These are phyloP conservation scores for Trididemnum miniatum DNA, from an alignment of 23 tunicate genomes.

Conservation along the genomic window DNA sequence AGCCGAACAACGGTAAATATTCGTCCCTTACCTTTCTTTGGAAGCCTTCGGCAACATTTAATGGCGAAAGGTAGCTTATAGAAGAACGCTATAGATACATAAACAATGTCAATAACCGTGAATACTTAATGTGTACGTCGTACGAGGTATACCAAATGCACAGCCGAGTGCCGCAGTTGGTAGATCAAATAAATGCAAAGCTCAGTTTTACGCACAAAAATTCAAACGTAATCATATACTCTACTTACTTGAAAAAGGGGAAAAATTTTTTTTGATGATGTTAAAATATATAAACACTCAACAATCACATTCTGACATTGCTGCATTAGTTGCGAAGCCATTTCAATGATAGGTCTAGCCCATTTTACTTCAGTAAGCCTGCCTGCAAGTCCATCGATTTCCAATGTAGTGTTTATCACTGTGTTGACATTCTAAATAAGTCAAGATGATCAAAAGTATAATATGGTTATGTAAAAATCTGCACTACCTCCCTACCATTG, in stretches of 20 bases:
- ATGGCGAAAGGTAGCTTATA: too few species aligned
- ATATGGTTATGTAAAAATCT: not conserved
- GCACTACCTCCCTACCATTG: constrained; percentile 5
- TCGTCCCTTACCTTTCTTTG: too few species aligned
- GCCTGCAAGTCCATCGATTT: not conserved
- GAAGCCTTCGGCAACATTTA: too few species aligned
- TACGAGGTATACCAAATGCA: too few species aligned
- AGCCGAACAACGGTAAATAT: not conserved
- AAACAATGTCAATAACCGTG: too few species aligned
- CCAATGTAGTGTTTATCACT: constrained; percentile 7
- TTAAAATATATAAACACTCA: not conserved
- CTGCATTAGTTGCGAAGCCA: not conserved
- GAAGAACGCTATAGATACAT: too few species aligned
- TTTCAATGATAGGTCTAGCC: constrained; percentile 8
- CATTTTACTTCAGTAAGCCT: not conserved
- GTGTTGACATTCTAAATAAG: not conserved
- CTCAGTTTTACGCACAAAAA: too few species aligned
- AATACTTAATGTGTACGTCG: too few species aligned
- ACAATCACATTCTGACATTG: not conserved
- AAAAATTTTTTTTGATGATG: not conserved
- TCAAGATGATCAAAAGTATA: not conserved
- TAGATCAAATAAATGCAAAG: too few species aligned
- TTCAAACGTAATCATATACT: too few species aligned
- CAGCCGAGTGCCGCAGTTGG: too few species aligned
- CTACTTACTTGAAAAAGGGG: constrained; percentile 17